Conservation (phyloP, 1,140 invertebrate species). For the Paraescarpia echinospica region DNA sequence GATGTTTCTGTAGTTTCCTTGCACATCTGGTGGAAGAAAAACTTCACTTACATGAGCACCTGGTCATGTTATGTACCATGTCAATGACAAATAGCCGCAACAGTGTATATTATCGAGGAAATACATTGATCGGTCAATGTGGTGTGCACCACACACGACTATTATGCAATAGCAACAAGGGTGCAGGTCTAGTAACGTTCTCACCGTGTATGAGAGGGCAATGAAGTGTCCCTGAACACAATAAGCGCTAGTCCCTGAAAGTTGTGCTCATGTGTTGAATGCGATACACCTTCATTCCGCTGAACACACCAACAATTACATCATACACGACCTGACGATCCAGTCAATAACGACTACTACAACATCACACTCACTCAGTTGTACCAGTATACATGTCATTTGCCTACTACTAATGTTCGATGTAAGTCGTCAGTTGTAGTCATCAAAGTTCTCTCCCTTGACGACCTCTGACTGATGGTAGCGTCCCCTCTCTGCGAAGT, state of each 20-base stretch:
- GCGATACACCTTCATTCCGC: background rate
- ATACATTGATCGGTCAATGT: background rate
- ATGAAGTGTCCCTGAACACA: background rate
- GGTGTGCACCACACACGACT: background rate
- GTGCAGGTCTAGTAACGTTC: background rate
- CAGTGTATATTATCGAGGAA: background rate
- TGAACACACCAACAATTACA: background rate
- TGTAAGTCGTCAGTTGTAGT: constrained; percentile 31
- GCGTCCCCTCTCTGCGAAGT: constrained; percentile 84
- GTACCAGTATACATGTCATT: background rate
- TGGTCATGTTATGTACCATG: background rate
- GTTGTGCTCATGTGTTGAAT: background rate
- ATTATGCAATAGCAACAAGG: background rate
- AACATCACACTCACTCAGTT: background rate
- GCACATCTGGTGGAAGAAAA: background rate
- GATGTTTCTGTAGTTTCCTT: background rate
- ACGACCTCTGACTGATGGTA: constrained; percentile 76
- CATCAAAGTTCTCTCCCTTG: constrained; percentile 55
- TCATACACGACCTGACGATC: background rate
- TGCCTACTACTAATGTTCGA: background rate
- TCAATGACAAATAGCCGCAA: background rate
- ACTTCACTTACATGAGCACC: background rate
- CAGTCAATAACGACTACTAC: background rate
- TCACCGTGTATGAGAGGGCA: background rate
- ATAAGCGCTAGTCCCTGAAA: background rate